Evolutionary conservation across 2,113 vertebrate genomes (phyloP).

Genomic region (Tenebrosternarchus preto): DNA sequence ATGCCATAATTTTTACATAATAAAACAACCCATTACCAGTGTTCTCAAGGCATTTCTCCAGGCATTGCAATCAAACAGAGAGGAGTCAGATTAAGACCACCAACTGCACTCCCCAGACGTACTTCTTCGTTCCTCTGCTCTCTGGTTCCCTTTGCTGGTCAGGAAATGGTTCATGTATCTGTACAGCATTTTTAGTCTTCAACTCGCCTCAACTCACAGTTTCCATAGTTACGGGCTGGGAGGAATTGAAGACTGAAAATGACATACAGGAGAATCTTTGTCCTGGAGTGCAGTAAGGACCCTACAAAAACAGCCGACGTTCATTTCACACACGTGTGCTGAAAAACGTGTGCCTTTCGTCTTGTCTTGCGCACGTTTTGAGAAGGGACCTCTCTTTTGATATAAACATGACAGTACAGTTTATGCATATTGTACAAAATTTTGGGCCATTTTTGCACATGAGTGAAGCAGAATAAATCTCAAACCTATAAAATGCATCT

Average conservation of each 20-base stretch:
- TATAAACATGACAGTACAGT: constrained; percentile 1
- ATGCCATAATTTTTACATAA: too few species aligned
- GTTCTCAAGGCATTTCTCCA: background rate
- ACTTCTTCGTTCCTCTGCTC: background rate
- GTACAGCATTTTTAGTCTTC: constrained; percentile 86
- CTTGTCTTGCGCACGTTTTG: background rate
- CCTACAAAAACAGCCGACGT: constrained; percentile 18
- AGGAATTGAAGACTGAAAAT: constrained; percentile 86
- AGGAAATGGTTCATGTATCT: constrained; percentile 75
- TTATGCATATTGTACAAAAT: background rate
- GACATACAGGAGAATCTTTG: constrained; percentile 79
- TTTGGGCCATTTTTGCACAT: background rate
- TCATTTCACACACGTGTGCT: background rate
- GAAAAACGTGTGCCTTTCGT: background rate
- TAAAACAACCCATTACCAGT: too few species aligned
- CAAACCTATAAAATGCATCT: background rate
- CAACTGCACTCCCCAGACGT: constrained; percentile 11
- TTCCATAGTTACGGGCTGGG: constrained; percentile 82
- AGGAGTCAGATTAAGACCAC: constrained; percentile 5
- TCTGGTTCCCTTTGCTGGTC: constrained; percentile 41
- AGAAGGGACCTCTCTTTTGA: background rate
- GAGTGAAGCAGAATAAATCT: background rate
- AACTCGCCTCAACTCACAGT: constrained; percentile 83
- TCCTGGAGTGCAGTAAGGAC: constrained; percentile 23
- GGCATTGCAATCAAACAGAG: background rate